Base-by-base conservation (phyloP, 2,888 invertebrate genomes). In the Oasisia sp. region DNA sequence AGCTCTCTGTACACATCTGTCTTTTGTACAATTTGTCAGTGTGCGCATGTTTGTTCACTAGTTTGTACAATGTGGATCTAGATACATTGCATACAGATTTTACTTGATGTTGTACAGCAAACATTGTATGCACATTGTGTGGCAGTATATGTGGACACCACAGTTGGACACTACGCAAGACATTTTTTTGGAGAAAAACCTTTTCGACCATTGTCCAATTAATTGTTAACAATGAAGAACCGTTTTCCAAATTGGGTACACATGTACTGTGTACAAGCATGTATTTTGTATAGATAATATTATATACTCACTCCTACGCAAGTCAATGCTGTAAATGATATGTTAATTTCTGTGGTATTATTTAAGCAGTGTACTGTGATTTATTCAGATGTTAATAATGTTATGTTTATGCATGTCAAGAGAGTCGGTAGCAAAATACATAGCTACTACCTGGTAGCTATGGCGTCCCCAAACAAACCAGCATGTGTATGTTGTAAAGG, bases 361-460 rank as follows among this genome's bases (percentile, higher is more conserved):
- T 74, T 74, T 74, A 74, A 74, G 74, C 74, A 74, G 74, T 74
- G 74, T 74, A 27, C 74, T 74, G 74, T 74, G 74, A 74, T 74
- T 74, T 74, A 74, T 74, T 19, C n/a, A 74, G 27, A 74, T 74
- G 74, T 74, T 74, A 74, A 74, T 74, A 74, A n/a, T 74, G n/a
- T 74, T 19, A n/a, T 74, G n/a, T 74, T 19, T 74, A 27, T 74
- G 74, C n/a, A n/a, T 74, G 74, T n/a, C 19, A 1, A n/a, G 19
- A 27, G 19, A 27, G 19, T 74, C 7, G 27, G 7, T 74, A 74
- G 27, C 14, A 5, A 27, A 19, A 19, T 27, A 50, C 50, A 12
- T 50, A 50, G 50, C 50, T 9, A 50, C 50, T 9, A n/a, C n/a
- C n/a, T n/a, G n/a, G n/a, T n/a, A n/a, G 8, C 74, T 74, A 27